These are phyloP conservation scores for Todiramphus chloris DNA, from an alignment of 2,113 vertebrate genomes.

Conservation along the genomic window DNA sequence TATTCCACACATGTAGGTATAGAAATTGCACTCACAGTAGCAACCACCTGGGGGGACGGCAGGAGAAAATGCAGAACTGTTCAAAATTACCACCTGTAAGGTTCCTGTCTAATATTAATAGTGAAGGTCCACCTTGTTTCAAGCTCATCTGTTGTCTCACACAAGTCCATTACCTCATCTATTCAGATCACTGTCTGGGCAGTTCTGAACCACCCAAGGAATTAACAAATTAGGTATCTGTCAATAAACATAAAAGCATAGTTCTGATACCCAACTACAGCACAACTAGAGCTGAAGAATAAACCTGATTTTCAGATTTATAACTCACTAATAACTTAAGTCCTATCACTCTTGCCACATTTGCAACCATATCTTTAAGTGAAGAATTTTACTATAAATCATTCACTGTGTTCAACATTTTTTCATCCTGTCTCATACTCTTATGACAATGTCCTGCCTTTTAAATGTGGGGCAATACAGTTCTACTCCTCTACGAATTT, in stretches of 20 bases:
- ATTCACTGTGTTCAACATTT: neutral
- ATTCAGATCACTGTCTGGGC: neutral
- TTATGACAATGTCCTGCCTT: neutral
- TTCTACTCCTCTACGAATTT: neutral
- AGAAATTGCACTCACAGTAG: neutral
- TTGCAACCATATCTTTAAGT: neutral
- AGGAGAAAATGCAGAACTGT: neutral
- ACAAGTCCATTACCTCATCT: neutral
- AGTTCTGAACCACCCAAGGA: neutral
- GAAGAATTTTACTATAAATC: neutral
- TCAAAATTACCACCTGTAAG: neutral
- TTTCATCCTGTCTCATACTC: neutral
- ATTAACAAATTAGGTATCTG: neutral
- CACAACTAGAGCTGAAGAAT: neutral
- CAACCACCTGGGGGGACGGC: accelerated
- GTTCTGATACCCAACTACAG: neutral
- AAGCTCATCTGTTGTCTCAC: neutral
- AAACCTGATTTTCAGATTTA: neutral
- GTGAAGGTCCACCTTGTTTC: neutral
- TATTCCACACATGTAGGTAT: neutral
- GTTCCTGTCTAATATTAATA: neutral
- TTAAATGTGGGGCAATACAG: neutral
- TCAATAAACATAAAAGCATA: neutral
- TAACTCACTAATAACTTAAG: neutral
- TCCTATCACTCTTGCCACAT: neutral